phyloP scores from a whole-genome alignment of 2,113 vertebrate species.

The Pavo muticus region DNA sequence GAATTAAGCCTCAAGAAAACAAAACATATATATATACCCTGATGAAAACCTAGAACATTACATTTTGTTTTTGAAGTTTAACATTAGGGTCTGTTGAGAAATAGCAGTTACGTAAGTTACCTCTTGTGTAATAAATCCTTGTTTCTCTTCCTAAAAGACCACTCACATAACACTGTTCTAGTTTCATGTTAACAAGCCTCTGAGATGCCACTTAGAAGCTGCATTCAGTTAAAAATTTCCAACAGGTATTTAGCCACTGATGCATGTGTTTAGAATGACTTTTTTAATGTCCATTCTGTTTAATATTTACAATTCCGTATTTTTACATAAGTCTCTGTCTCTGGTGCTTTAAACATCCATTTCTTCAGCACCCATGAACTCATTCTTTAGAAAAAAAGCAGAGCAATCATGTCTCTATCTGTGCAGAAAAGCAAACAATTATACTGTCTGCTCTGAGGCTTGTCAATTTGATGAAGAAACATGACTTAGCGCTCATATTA shows the following conservation, averaged over 20 bases:
- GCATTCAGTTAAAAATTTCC: neutral
- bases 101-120: neutral
- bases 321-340: neutral
- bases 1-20: neutral
- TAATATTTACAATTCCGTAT: neutral
- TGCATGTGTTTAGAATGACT: neutral
- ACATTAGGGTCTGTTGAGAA: neutral
- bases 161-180: neutral
- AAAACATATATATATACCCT: neutral
- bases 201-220: neutral
- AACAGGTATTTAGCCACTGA: neutral
- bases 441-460: conserved; percentile 24
- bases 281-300: neutral
- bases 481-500: conserved; percentile 57
- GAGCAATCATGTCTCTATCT: conserved; percentile 2
- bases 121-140: neutral
- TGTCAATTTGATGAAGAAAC: conserved; percentile 59
- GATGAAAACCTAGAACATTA: neutral
- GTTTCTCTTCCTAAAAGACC: neutral
- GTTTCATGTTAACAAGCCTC: neutral
- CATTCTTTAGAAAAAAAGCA: neutral
- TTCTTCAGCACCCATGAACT: conserved; percentile 5
- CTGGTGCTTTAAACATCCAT: neutral
- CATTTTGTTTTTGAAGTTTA: neutral
- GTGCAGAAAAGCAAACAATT: conserved; percentile 67